Percentiles rank a stretch among this genome's conserved stretches.
Evolutionary conservation across 2,113 vertebrate genomes (phyloP).

Genomic region (Cyprinodon tularosa): DNA sequence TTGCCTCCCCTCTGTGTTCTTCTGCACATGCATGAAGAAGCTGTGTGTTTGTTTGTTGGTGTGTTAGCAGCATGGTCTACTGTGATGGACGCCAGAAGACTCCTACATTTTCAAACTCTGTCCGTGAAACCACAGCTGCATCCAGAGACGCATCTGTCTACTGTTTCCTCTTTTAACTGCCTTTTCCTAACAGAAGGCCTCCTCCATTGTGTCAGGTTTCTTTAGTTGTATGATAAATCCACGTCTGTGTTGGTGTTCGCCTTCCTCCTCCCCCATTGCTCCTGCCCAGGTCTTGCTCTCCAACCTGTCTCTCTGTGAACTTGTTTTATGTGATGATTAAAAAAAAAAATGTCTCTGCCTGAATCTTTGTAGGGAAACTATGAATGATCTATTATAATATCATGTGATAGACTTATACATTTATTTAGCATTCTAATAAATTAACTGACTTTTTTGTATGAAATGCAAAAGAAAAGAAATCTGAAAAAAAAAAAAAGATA

Average conservation of each 20-base stretch:
- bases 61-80: conserved; percentile 76
- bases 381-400: conserved; percentile 67
- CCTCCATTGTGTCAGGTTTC: conserved; percentile 28
- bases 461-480: conserved; percentile 44
- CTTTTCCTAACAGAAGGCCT: conserved; percentile 11
- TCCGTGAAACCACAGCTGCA: conserved; percentile 15
- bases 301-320: conserved; percentile 67
- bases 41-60: conserved; percentile 51
- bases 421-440: conserved; percentile 74
- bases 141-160: conserved; percentile 1
- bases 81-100: conserved; percentile 52
- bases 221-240: conserved; percentile 43
- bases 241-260: conserved; percentile 60
- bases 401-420: conserved; percentile 72
- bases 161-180: background rate
- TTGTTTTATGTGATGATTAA: conserved; percentile 72
- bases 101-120: conserved; percentile 7
- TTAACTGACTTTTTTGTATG: conserved; percentile 67
- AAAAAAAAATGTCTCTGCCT: conserved; percentile 69
- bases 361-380: conserved; percentile 73
- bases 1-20: conserved; percentile 38
- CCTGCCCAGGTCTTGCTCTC: conserved; percentile 64
- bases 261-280: background rate
- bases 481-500: conserved; percentile 36
- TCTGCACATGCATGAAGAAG: conserved; percentile 70